phyloP scores from a whole-genome alignment of 2,888 invertebrate genomes.

The Teleiodes luculella region DNA sequence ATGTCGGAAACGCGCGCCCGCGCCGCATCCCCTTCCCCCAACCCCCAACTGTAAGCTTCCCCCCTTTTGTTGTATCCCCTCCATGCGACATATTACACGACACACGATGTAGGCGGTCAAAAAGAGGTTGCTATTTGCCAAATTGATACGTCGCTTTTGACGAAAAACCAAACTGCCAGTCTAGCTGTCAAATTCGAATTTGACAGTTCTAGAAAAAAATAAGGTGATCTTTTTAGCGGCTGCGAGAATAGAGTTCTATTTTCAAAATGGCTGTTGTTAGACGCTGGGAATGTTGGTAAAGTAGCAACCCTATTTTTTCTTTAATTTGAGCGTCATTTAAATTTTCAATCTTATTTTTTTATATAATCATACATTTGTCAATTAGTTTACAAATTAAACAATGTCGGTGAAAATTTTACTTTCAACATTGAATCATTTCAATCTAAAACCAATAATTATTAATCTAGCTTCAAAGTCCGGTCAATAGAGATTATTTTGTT shows the following conservation, averaged over 20 bases:
- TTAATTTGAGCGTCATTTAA: not conserved
- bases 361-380: no score
- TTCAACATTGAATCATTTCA: not conserved
- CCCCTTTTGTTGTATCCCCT: constrained; percentile 28
- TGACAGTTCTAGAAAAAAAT: no score
- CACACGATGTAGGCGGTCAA: not conserved
- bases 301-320: not conserved
- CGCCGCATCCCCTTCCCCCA: constrained; percentile 23
- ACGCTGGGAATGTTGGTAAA: not conserved
- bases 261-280: no score
- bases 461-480: no score
- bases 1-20: constrained; percentile 24
- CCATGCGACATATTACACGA: not conserved
- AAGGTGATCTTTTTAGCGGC: not conserved
- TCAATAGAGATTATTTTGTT: no score
- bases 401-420: no score
- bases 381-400: no score
- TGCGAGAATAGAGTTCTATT: no score
- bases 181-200: no score
- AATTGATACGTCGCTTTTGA: not conserved
- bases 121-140: not conserved
- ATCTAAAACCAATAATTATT: not conserved
- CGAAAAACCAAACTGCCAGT: no score
- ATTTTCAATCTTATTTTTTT: not conserved
- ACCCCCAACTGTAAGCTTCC: constrained; percentile 31